A percentile compares a stretch with the other conserved stretches of the same genome.
Conservation (phyloP, 2,888 invertebrate genomes). For the Agrochola lota region DNA sequence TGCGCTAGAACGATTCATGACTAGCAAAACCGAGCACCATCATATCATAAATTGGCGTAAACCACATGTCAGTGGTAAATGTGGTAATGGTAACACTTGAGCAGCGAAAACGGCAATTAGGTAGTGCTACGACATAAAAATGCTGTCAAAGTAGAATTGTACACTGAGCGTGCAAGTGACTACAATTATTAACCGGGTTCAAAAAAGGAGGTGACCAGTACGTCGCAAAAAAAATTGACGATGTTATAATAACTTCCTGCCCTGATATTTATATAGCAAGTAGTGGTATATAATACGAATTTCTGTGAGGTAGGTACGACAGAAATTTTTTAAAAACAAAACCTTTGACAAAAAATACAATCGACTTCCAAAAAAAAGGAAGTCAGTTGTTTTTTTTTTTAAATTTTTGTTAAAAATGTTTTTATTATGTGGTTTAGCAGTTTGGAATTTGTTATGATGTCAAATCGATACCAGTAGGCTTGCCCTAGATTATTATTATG, state of each 20-base stretch:
- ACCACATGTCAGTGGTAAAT: not conserved
- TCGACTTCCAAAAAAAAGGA: too few species aligned
- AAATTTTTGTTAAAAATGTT: too few species aligned
- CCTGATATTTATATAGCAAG: too few species aligned
- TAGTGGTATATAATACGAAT: too few species aligned
- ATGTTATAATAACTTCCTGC: too few species aligned
- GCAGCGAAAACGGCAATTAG: not conserved
- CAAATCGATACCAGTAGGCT: not conserved
- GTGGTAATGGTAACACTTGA: too few species aligned
- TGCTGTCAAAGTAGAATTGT: not conserved
- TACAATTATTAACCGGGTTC: not conserved
- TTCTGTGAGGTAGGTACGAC: too few species aligned
- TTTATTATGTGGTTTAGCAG: not conserved
- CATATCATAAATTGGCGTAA: not conserved
- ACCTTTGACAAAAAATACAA: too few species aligned
- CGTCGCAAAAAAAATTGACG: too few species aligned
- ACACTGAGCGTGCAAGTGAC: not conserved
- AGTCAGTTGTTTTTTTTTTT: too few species aligned
- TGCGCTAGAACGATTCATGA: not conserved
- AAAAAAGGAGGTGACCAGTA: too few species aligned
- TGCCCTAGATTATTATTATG: not conserved
- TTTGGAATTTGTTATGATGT: not conserved
- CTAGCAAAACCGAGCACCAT: not conserved
- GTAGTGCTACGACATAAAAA: not conserved
- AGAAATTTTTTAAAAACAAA: too few species aligned